Evolutionary conservation across 2,113 vertebrate genomes (phyloP), one percentile per base, ranked within the genome.

Genomic region (Alces alces): DNA sequence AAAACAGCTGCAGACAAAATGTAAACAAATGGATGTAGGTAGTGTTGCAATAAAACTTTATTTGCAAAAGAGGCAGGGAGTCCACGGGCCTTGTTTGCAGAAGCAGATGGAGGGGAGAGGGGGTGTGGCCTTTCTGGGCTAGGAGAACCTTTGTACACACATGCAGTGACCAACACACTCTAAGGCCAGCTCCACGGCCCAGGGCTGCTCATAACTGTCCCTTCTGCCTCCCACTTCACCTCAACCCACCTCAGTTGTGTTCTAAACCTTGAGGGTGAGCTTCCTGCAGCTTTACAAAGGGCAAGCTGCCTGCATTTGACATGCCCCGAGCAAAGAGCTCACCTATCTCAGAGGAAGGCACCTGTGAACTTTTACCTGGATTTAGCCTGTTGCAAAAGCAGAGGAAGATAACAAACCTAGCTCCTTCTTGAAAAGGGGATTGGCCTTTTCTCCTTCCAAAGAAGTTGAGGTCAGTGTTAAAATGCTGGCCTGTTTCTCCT

Each of bases 241-340:
- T 9, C 66, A 88, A 15, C 9, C 60, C 14, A 33, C 19, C 90
- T 86, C 54, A n/a, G 17, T 6, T 79, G 52, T 57, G 17, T 80
- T 88, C 79, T 88, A 52, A 89, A 19, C 84, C 87, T 57, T 10
- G 28, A 94, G 82, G 82, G 78, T 76, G 43, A 97, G 91, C 73
- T 82, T 52, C 36, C 17, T 78, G 60, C 28, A 86, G 43, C 66
- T 83, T 52, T 21, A 12, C 36, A 86, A 54, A 94, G n/a, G 95
- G 96, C 95, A 91, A 78, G 66, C 89, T 58, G 39, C 55, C 43
- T 14, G 10, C 36, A 82, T 94, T 58, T 50, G 47, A 88, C 45
- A 97, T 80, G 86, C 97, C 43, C 89, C 82, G 47, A 97, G 92
- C 58, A 92, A 93, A 93, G 16, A 96, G 86, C 17, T 89, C 70